phyloP scores from a whole-genome alignment of 64 coral and sea anemone species.

The Porites lutea region DNA sequence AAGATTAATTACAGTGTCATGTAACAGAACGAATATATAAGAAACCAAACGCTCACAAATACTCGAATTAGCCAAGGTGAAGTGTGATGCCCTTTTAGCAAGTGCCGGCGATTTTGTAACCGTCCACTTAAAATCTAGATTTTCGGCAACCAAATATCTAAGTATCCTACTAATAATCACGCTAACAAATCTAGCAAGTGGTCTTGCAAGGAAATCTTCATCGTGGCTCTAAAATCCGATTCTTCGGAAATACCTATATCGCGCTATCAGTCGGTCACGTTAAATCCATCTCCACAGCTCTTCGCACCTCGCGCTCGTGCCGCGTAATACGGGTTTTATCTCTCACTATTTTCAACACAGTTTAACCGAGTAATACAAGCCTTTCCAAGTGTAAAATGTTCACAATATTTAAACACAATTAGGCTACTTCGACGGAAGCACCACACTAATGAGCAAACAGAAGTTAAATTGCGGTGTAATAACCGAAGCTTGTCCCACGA shows the following conservation, averaged over 20 bases:
- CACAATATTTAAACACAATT: constrained; percentile 43
- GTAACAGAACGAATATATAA: neutral
- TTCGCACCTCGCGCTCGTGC: neutral
- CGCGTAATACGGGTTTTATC: neutral
- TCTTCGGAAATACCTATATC: neutral
- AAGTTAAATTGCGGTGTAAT: constrained; percentile 41
- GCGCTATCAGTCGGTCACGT: neutral
- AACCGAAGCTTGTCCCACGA: constrained; percentile 23
- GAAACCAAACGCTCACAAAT: neutral
- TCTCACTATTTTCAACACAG: neutral
- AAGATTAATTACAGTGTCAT: neutral
- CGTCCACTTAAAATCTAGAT: neutral
- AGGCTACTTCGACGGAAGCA: constrained; percentile 21
- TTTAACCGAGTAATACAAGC: neutral
- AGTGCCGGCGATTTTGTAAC: neutral
- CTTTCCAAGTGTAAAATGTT: constrained; percentile 14
- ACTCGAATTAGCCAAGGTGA: neutral
- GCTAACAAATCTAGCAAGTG: neutral
- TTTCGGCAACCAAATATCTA: neutral
- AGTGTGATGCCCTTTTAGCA: constrained; percentile 4
- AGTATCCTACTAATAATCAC: neutral
- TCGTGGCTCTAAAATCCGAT: neutral
- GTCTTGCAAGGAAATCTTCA: neutral
- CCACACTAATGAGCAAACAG: constrained; percentile 62
- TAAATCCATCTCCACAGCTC: neutral